Base-by-base conservation (phyloP, 2,797 vertebrate genomes). In the Natrix natrix region DNA sequence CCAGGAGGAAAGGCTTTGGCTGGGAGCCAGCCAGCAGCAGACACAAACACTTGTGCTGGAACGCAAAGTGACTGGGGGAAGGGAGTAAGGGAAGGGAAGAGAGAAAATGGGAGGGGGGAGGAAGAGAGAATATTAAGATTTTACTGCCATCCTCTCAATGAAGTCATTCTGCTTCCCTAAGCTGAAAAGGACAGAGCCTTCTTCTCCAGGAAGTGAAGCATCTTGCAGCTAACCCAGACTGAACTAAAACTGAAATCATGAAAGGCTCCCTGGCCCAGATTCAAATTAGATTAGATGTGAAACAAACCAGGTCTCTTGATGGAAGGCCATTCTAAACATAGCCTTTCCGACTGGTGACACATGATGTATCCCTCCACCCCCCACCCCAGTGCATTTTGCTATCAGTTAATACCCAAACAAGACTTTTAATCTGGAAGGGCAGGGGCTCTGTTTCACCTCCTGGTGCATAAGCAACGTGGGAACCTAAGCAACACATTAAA, bases 201-300 rank as follows among this genome's bases (percentile, higher is more conserved):
- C 86, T 96, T 74, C 90, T 91, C 94, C 90, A 96, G 95, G 94
- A 96, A 95, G 94, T 55, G 92, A 54, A 95, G 88, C 93, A 95
- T 54, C 92, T 92, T 83, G 94, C 86, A 94, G 91, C 90, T 96
- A 94, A 97, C 95, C 97, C 37, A 1, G 95, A 88, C 92, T 95
- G 96, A 96, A 96, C 96, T 94, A 92, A 92, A 96, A 97, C 97
- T 96, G 94, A 97, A 97, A 97, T 97, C 96, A 97, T 89, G 94
- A 93, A 93, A 94, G 96, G 96, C 95, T 94, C 43, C 43, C 89
- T 94, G 94, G 97, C 97, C 97, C 96, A 97, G 96, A 95, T 91
- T 94, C 96, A 97, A 97, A 98, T 98, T 96, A 95, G 97, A 97
- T 98, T 96, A 98, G 94, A 94, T 94, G 55, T 95, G 96, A 97